Evolutionary conservation across 2,113 vertebrate species (phyloP), one percentile per base, ranked within the genome.

Genomic region (Tachycineta bicolor): DNA sequence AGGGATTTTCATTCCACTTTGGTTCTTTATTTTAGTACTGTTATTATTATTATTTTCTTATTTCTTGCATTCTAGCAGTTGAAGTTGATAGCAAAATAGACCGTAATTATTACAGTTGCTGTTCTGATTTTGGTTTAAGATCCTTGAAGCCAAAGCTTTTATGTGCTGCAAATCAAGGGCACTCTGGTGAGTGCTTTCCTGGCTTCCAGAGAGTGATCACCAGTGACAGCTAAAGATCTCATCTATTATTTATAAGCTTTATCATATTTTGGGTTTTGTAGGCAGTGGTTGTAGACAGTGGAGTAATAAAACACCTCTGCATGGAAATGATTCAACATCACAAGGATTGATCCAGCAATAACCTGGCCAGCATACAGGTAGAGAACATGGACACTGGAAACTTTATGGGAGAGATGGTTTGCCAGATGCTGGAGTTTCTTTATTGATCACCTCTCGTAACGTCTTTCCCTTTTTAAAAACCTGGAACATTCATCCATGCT

Each of bases 241-340:
- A 84, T 90, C 37, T 81, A 81, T 83, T 95, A 86, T 92, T 90
- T 92, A 71, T 68, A 79, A 90, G 24, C 20, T 88, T 96, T 75
- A 81, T 83, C 25, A 33, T 34, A 85, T 91, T 95, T 74, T 88
- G 64, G 37, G 47, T 83, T 94, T 91, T 93, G 26, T 64, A 60
- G 60, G 24, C 62, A 83, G 47, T 14, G 2, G 58, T 91, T 93
- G 26, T 56, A 60, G 60, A 22, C 62, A 83, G 47, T 14, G 2
- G 58, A 94, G 70, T 77, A 93, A 76, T 85, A 87, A 89, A 95
- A 76, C 78, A 90, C 21, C 8, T 67, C 46, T 91, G 37, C 70
- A 29, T 60, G 31, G 49, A 89, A 87, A 79, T 76, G 15, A 76
- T 85, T 82, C 90, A 73, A 58, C 37, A 43, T 73, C 9, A 3